Percentiles rank a stretch among this genome's conserved stretches.
These are phyloP conservation scores for Sycophila sp. DNA, from an alignment of 1,140 invertebrate genomes.

Conservation along the genomic window DNA sequence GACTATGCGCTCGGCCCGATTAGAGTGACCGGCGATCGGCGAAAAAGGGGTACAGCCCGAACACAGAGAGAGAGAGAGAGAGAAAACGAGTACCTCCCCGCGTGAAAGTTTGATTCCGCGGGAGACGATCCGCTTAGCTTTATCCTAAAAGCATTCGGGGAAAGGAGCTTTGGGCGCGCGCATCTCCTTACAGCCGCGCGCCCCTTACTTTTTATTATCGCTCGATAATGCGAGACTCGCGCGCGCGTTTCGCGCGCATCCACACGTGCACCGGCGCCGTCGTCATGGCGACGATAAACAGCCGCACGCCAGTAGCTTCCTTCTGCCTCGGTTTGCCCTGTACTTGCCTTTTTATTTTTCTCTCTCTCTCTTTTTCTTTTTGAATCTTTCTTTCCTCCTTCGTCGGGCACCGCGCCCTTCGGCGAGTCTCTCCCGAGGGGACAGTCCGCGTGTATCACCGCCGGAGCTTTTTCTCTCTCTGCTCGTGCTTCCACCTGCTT, in stretches of 20 bases:
- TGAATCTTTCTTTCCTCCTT: not conserved
- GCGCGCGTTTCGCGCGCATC: too few species aligned
- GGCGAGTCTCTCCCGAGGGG: not conserved
- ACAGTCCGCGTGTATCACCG: not conserved
- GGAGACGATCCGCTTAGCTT: slow-evolving; percentile 28
- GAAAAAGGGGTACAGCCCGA: too few species aligned
- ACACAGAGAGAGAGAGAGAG: not conserved
- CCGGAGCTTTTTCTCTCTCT: too few species aligned
- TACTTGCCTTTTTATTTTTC: not conserved
- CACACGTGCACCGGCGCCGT: not conserved
- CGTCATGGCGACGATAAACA: slow-evolving; percentile 30
- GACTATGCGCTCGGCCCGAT: too few species aligned
- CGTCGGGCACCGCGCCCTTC: not conserved
- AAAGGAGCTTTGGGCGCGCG: slow-evolving; percentile 12
- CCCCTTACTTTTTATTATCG: not conserved
- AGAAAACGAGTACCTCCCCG: not conserved
- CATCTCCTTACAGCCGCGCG: not conserved
- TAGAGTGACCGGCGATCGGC: too few species aligned
- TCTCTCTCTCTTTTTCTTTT: not conserved
- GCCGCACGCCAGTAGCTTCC: slow-evolving; percentile 14
- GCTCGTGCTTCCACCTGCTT: not conserved
- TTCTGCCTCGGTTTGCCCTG: not conserved
- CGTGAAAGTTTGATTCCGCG: slow-evolving; percentile 12
- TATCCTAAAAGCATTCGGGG: slow-evolving; percentile 35
- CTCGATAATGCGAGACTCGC: too few species aligned